Evolutionary conservation across 2,797 vertebrate genomes (phyloP).

Genomic region (Hoplostethus mediterraneus): DNA sequence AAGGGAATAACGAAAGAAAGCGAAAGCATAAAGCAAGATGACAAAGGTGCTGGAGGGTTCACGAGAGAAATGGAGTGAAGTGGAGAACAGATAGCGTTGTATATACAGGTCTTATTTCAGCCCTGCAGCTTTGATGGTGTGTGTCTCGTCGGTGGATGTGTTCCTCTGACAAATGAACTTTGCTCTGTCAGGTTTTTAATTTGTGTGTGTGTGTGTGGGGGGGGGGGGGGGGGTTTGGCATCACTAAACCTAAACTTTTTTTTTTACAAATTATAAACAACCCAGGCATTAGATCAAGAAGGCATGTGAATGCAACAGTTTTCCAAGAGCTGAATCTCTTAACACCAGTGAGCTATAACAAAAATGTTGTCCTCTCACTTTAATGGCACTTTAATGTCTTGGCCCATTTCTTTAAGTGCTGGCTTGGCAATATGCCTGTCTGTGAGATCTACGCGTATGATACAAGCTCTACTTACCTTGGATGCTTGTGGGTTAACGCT

Average conservation of each 20-base stretch:
- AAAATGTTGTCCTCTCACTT: conserved; percentile 5
- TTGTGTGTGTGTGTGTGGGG: too few relatives aligned
- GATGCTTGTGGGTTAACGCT: conserved; percentile 17
- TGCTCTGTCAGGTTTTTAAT: conserved; percentile 6
- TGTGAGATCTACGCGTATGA: conserved; percentile 35
- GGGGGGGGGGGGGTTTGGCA: too few relatives aligned
- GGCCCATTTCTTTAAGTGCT: conserved; percentile 55
- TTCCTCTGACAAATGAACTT: conserved; percentile 14
- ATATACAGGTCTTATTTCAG: background rate
- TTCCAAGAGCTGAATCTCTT: background rate
- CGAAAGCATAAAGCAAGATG: background rate
- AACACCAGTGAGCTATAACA: conserved; percentile 5
- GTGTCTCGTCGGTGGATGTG: background rate
- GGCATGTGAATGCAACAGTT: conserved; percentile 13
- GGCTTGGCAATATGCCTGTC: conserved; percentile 56
- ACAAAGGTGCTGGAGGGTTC: background rate
- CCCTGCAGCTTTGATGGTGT: background rate
- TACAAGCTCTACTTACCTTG: conserved; percentile 61
- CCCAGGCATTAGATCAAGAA: conserved; percentile 7
- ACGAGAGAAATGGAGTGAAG: background rate
- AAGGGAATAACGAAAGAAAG: too few relatives aligned
- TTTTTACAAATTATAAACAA: conserved; percentile 36
- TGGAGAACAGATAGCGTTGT: background rate
- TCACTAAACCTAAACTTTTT: conserved; percentile 14
- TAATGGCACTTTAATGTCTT: background rate